phyloP scores from a whole-genome alignment of 2,113 vertebrate genomes.

The Bubo blakistoni region DNA sequence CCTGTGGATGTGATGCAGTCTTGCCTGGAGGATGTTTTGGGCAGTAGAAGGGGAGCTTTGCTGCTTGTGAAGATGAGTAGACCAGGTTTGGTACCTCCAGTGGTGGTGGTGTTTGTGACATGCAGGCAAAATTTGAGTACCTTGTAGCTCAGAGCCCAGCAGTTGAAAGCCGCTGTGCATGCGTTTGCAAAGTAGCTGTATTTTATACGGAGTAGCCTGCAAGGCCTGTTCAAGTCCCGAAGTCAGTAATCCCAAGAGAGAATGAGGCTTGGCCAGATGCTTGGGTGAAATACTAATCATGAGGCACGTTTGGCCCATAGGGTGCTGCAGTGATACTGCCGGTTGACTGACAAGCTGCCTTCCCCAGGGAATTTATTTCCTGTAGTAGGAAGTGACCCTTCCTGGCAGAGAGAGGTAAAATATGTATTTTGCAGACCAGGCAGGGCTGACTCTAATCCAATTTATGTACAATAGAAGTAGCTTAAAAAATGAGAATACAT shows the following conservation, averaged over 20 bases:
- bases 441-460: not conserved
- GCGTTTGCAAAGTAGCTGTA: not conserved
- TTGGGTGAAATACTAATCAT: not conserved
- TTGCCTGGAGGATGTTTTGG: not conserved
- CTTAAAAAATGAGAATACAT: constrained; percentile 25
- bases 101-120: not conserved
- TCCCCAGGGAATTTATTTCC: not conserved
- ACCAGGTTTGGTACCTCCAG: not conserved
- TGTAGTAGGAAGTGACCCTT: not conserved
- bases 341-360: not conserved
- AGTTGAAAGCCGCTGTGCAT: not conserved
- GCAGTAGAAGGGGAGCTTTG: not conserved
- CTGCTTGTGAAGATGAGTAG: not conserved
- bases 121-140: not conserved
- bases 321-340: not conserved
- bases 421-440: not conserved
- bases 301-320: not conserved
- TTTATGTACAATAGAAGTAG: not conserved
- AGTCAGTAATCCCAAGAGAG: not conserved
- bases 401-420: not conserved
- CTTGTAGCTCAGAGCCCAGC: not conserved
- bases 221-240: not conserved
- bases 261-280: not conserved
- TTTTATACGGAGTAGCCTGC: not conserved
- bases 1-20: not conserved